Conservation (phyloP, 2,113 vertebrate species). For the Pheucticus melanocephalus region DNA sequence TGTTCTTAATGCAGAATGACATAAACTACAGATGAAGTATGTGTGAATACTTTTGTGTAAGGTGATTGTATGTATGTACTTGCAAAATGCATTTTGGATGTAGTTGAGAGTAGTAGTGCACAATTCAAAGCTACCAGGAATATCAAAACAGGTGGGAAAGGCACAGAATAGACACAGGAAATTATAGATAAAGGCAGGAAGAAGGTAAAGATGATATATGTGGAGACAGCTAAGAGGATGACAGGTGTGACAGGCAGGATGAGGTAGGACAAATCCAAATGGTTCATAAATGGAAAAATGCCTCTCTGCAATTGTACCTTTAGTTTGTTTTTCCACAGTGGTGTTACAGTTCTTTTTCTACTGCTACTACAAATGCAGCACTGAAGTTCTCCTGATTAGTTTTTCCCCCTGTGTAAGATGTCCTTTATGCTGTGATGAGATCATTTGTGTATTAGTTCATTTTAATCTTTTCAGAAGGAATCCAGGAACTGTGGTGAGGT, state of each 20-base stretch:
- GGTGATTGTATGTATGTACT: too few species aligned
- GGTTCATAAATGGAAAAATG: neutral
- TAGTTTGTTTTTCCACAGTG: neutral
- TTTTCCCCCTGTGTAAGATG: neutral
- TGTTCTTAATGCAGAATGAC: neutral
- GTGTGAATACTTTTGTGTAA: neutral
- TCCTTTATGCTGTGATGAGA: slow-evolving; percentile 24
- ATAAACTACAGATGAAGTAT: neutral
- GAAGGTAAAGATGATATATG: neutral
- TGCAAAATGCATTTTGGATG: neutral
- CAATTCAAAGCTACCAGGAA: neutral
- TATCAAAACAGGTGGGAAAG: neutral
- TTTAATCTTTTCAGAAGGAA: slow-evolving; percentile 41
- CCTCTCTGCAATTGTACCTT: neutral
- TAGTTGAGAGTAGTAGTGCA: neutral
- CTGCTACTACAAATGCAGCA: neutral
- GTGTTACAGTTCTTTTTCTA: neutral
- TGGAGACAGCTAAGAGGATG: neutral
- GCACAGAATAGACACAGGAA: neutral
- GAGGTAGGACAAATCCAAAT: neutral
- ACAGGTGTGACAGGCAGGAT: neutral
- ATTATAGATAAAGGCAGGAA: neutral
- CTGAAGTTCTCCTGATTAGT: neutral
- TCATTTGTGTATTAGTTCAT: slow-evolving; percentile 34
- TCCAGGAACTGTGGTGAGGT: neutral